Evolutionary conservation across 2,797 vertebrate species (phyloP).

Genomic region (Schizothorax lantsangensis): DNA sequence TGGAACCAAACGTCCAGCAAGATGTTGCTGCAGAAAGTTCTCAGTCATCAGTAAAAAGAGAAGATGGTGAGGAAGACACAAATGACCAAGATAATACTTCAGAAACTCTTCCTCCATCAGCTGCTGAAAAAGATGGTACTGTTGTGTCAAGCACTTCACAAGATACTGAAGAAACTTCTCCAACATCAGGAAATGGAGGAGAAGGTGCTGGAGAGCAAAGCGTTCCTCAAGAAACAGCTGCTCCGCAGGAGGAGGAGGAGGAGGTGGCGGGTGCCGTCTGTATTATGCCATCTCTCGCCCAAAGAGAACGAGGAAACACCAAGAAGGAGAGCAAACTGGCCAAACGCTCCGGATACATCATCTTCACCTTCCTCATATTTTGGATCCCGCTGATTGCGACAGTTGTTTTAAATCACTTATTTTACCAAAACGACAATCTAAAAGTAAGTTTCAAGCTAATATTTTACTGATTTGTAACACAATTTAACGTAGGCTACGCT

Average conservation of each 20-base stretch:
- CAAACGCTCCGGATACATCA: conserved; percentile 80
- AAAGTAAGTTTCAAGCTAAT: conserved; percentile 64
- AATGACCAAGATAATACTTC: background rate
- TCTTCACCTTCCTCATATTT: conserved; percentile 78
- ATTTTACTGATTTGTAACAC: background rate
- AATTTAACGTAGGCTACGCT: background rate
- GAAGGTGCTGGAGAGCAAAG: background rate
- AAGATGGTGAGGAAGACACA: background rate
- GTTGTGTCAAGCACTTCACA: background rate
- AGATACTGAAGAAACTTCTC: background rate
- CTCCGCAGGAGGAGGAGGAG: conserved; percentile 12
- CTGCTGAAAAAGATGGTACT: background rate
- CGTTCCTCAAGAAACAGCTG: conserved; percentile 35
- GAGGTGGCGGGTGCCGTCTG: conserved; percentile 75
- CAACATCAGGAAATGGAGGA: background rate
- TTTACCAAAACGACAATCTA: conserved; percentile 54
- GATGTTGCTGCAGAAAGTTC: background rate
- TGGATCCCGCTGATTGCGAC: conserved; percentile 79
- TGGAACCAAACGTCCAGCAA: background rate
- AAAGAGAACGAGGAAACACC: conserved; percentile 71
- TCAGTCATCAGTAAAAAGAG: background rate
- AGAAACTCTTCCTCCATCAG: background rate
- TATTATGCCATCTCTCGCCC: conserved; percentile 76
- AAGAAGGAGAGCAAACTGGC: conserved; percentile 80
- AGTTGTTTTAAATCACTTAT: conserved; percentile 68